Evolutionary conservation across 2,113 vertebrate species (phyloP), one percentile per base, ranked within the genome.

Genomic region (Chaenocephalus aceratus): DNA sequence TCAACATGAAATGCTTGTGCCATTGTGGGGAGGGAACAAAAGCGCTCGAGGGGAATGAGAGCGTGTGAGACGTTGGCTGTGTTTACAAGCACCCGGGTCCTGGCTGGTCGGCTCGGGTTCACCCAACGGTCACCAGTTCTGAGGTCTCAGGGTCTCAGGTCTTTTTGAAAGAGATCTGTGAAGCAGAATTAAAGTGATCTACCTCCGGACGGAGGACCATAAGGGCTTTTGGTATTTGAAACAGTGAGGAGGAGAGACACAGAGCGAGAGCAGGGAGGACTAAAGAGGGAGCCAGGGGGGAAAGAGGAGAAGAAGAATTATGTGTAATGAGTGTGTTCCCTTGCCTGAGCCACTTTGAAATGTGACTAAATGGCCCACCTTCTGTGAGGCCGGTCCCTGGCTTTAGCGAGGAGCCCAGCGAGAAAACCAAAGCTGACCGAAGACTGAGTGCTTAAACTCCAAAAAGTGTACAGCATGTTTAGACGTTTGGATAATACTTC

Each of bases 151-250:
- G 91, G 92, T 94, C 93, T 94, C 54, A 65, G 88, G 86, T 91
- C 88, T 94, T 95, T 95, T 94, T 94, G 87, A 94, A 95, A 95
- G 94, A 95, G 92, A 93, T 92, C 93, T 26, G 72, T 96, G 94
- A 95, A 95, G 95, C 95, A 96, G 94, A 96, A 95, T 95, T 96
- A 95, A 96, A 95, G 88, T 94, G 94, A 95, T 94, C 94, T 94
- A 94, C 93, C 94, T 94, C 90, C 84, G 85, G 88, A 82, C 83
- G 62, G 84, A 82, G 68, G 77, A 90, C 84, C 75, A 67, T 75
- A 59, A 88, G 88, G 74, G 78, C 70, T 88, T 83, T 77, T 63
- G 68, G 75, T 80, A 57, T 87, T 84, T 83, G 77, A 75, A 90
- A 90, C 60, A 23, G 76, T 52, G 76, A 69, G 82, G 44, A 69